Evolutionary conservation across 30 jellyfish, hydroid and myxozoan genomes (phyloP), one percentile per base, ranked within the genome.

Genomic region (Haliclystus octoradiatus): DNA sequence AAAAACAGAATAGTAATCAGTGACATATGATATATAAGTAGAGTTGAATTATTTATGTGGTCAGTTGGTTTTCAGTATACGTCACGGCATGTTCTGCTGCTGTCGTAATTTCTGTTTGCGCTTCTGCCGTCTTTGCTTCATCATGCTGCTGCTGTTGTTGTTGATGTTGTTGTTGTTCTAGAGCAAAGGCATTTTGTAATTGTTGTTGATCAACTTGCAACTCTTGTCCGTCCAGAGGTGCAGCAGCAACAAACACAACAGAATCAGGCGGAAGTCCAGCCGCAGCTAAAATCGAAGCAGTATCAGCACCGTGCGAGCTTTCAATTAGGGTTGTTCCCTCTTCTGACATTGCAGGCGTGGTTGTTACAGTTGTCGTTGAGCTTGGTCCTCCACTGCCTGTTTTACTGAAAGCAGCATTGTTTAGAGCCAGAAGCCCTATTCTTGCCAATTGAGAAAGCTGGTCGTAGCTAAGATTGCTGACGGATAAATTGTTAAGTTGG

Each of bases 401-500:
- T 9, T 19, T 40, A 19, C 57, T 40, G 57, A 40, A 40, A 5
- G 97, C 88, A 29, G 94, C 94, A 72, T 88, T 88, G 67, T 80
- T 88, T 63, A 88, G 60, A 26, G 94, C 97, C 66, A 81, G 65
- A 9, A 88, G 79, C 30, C 97, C 97, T 33, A 88, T 88, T 64
- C 80, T 88, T 12, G 97, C 97, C 26, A 88, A 78, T 65, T 88
- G 97, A 52, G 93, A 92, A 60, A 88, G 80, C 61, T 88, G 97
- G 27, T 88, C 97, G 72, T 81, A 82, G 63, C 85, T 74, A n/a
- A 88, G 71, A 80, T 88, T 88, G 25, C 91, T 67, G 12, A 88
- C 89, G 26, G 97, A 88, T 60, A 88, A 80, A 83, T 79, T 88
- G 50, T 88, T 92, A 2, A 88, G 78, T 64, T 88, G 97, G 66